Evolutionary conservation across 2,113 vertebrate genomes (phyloP), one percentile per base, ranked within the genome.

Genomic region (Leucopternis melanops): DNA sequence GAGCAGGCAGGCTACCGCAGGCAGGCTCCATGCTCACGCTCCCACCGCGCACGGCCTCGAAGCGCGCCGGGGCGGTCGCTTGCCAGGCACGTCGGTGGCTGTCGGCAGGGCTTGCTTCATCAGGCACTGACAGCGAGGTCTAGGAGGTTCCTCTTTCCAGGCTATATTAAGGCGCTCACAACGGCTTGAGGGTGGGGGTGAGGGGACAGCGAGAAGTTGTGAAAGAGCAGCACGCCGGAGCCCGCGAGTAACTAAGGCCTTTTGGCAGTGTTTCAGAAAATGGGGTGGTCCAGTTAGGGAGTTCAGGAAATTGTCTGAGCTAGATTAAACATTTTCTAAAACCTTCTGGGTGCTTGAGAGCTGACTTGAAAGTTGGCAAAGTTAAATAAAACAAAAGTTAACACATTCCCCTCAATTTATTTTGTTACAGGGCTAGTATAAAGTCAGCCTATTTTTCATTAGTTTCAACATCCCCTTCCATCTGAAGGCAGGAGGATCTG

Each of bases 271-370:
- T 82, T 96, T 97, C 96, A 98, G 91, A 97, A 96, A 96, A 81
- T 97, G 96, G 97, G 98, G 97, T 98, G 98, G 98, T 98, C 97
- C 89, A 31, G 95, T 96, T 98, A 97, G 97, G 94, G 96, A 97
- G 97, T 95, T 96, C 97, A 98, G 98, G 97, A 98, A 98, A 98
- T 97, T 97, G 97, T 98, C 98, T 98, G 97, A 98, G 97, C 96
- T 98, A 98, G 97, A 97, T 98, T 98, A 98, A 98, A 97, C 97
- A 97, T 98, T 98, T 98, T 97, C 96, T 96, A 94, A 98, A 98
- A 97, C 93, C 96, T 98, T 98, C 85, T 93, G 94, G 96, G 97
- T 96, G 88, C 87, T 96, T 82, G 91, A 97, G 21, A 97, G 92
- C 96, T 97, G 97, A 97, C 96, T 97, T 97, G 96, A 86, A 97